These are phyloP conservation scores for Chrysolina haemoptera DNA, from an alignment of 2,888 invertebrate genomes.

Conservation along the genomic window DNA sequence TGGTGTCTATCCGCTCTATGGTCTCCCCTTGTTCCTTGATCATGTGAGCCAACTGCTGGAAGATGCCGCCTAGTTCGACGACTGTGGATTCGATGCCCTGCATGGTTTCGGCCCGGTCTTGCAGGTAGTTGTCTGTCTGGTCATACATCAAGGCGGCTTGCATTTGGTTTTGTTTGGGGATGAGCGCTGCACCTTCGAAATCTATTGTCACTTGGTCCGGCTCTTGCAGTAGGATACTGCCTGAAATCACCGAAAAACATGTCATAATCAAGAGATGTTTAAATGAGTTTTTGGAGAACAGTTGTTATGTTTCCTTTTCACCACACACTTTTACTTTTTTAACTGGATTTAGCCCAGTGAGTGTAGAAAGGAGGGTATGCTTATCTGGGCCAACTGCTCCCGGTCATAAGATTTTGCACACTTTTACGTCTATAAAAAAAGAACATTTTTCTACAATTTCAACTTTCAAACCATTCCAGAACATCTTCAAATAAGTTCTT, in stretches of 20 bases:
- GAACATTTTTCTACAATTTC: too few relatives aligned
- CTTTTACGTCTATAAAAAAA: too few relatives aligned
- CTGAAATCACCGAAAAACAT: conserved; percentile 52
- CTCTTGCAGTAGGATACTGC: conserved; percentile 72
- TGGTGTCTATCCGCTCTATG: conserved; percentile 97
- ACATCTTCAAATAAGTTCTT: too few relatives aligned
- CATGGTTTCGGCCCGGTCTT: conserved; percentile 97
- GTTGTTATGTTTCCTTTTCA: too few relatives aligned
- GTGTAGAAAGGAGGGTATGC: too few relatives aligned
- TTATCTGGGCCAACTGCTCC: too few relatives aligned
- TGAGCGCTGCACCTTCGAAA: conserved; percentile 76
- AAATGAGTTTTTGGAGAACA: too few relatives aligned
- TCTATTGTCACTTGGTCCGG: conserved; percentile 87
- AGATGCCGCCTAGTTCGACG: conserved; percentile 98
- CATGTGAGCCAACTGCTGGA: conserved; percentile 96
- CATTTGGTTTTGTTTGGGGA: conserved; percentile 68
- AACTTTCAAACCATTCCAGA: too few relatives aligned
- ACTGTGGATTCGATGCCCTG: conserved; percentile 99
- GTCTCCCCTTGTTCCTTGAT: conserved; percentile 99
- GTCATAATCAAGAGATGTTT: too few relatives aligned
- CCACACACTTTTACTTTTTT: too few relatives aligned
- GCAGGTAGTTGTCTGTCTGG: conserved; percentile 91
- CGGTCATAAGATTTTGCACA: too few relatives aligned
- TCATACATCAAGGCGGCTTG: conserved; percentile 86
- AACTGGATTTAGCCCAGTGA: too few relatives aligned